A percentile compares a stretch with the other conserved stretches of the same genome.
Evolutionary conservation across 2,888 invertebrate genomes (phyloP).

Genomic region (Hoplodrina ambigua): DNA sequence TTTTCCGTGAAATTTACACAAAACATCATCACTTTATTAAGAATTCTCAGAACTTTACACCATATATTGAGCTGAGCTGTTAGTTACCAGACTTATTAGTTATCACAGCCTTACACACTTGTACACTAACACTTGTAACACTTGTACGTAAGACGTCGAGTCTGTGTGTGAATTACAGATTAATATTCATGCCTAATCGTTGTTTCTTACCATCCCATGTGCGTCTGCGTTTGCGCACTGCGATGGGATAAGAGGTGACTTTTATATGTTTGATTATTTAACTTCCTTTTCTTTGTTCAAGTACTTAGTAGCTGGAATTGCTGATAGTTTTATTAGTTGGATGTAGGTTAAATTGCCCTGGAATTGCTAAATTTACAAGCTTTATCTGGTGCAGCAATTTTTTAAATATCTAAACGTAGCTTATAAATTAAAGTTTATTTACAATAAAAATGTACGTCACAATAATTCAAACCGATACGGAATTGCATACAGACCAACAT

Average conservation of each 20-base stretch:
- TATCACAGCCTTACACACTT: slow-evolving; percentile 32
- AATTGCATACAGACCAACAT: slow-evolving; percentile 49
- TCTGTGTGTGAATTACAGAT: slow-evolving; percentile 39
- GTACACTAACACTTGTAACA: no score
- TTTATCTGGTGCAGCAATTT: no score
- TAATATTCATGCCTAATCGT: slow-evolving; percentile 44
- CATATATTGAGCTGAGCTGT: slow-evolving; percentile 37
- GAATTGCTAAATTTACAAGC: not conserved
- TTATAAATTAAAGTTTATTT: not conserved
- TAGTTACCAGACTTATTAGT: slow-evolving; percentile 44
- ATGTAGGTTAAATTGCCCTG: not conserved
- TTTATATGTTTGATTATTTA: slow-evolving; percentile 12
- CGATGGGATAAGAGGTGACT: slow-evolving; percentile 12
- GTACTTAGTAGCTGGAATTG: not conserved
- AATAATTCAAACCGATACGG: slow-evolving; percentile 26
- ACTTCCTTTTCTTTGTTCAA: not conserved
- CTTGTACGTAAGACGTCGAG: slow-evolving; percentile 17
- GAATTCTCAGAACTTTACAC: slow-evolving; percentile 41
- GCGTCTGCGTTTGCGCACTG: slow-evolving; percentile 13
- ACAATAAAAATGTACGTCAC: not conserved
- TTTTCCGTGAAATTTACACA: slow-evolving; percentile 52
- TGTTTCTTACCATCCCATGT: slow-evolving; percentile 31
- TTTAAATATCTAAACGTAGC: no score
- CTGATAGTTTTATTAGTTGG: not conserved
- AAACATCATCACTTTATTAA: slow-evolving; percentile 37